These are phyloP conservation scores for Hemibagrus guttatus DNA, from an alignment of 2,797 vertebrate species.

Conservation along the genomic window DNA sequence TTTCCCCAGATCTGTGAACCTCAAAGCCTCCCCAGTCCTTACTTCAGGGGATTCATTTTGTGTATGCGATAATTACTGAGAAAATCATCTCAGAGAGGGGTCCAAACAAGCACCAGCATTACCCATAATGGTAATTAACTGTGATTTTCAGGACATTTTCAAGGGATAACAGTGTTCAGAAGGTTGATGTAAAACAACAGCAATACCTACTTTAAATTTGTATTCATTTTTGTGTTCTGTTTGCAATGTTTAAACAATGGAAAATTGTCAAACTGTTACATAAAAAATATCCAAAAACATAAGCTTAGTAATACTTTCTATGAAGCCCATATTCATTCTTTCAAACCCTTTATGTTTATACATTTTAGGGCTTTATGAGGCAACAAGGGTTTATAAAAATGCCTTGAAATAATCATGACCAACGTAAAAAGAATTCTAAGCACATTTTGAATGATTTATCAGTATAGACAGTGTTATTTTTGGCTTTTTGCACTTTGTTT, in stretches of 20 bases:
- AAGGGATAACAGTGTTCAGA: constrained; percentile 1
- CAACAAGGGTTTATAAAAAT: background rate
- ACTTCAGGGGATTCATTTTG: constrained; percentile 23
- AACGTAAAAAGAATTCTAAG: background rate
- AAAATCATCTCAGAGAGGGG: constrained; percentile 37
- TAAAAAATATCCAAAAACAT: background rate
- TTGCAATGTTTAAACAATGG: background rate
- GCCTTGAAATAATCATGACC: background rate
- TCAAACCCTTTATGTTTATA: background rate
- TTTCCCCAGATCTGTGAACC: constrained; percentile 32
- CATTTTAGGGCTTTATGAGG: background rate
- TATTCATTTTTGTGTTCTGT: background rate
- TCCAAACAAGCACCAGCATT: constrained; percentile 29
- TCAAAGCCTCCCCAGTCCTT: constrained; percentile 13
- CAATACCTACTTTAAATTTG: background rate
- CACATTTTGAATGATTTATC: background rate
- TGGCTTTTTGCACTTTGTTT: constrained; percentile 1
- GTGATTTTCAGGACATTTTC: constrained; percentile 12
- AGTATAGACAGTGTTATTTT: background rate
- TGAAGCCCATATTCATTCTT: background rate
- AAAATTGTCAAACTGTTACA: background rate
- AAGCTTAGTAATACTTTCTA: background rate
- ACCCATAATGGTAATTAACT: constrained; percentile 12
- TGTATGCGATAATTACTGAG: constrained; percentile 35
- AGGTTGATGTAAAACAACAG: constrained; percentile 15